Evolutionary conservation across 37 sponge, comb jelly and placozoan species (phyloP), one percentile per base, ranked within the genome.

Genomic region (Tethya wilhelma): DNA sequence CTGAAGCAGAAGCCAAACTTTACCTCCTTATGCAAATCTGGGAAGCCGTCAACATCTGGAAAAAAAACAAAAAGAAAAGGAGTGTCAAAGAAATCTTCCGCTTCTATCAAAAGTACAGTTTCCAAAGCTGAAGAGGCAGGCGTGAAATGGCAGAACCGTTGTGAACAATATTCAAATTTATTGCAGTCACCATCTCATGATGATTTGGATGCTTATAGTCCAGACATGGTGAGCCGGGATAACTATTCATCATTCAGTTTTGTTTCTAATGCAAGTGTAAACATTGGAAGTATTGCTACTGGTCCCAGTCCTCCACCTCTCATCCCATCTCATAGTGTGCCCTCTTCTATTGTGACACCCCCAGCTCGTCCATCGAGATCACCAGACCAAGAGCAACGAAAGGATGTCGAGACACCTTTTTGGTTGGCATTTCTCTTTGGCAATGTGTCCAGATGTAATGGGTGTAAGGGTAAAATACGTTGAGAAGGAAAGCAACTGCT

Each of bases 11-110:
- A 38, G 29, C 20, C 4, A 25, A 77, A 36, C 12, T 1, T 62
- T n/a, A n/a, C 60, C 75, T 23, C 23, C 14, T 57, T 29, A 37
- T 34, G 22, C 4, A 25, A 77, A 36, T 34, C 1, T 62, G 73
- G 73, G 11, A 44, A 71, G 33, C 46, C 73, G 12, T 23, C 8
- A 23, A 71, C 53, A n/a, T 45, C 73, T 44, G 73, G 73, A 41
- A 71, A 71, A 30, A 71, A 71, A n/a, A 45, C 73, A 44, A 14
- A 14, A 37, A 14, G 73, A 41, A 38, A 41, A 20, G 45, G 73
- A 8, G 23, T 44, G 6, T 31, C 53, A n/a, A 71, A 71, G 73
- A 71, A 71, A 44, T 44, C 26, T 11, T 44, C 73, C 23, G 22
- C 40, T 23, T 4, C 14, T 9, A 49, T 49, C 53, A 14, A 67